Evolutionary conservation across 2,888 invertebrate genomes (phyloP), one percentile per base, ranked within the genome.

Genomic region (Campoplex nolae): DNA sequence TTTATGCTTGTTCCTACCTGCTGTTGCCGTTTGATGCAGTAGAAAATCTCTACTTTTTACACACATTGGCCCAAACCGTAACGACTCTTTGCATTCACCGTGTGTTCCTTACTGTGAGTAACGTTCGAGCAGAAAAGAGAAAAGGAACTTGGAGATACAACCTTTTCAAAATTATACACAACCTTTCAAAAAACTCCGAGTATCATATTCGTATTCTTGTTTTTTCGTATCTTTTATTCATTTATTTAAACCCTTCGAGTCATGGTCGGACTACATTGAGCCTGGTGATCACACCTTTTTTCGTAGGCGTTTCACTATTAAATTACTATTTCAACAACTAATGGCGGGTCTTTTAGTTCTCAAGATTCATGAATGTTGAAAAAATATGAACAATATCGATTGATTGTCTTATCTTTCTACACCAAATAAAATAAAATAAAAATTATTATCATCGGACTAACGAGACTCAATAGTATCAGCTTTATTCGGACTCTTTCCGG

Each of bases 11-110:
- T 45, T 28, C 51, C 48, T 51, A 70, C n/a, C 68, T 35, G 68
- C 82, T 75, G 75, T 77, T 75, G 58, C 68, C 75, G 68, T 82
- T 75, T 82, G 68, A 75, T 75, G 82, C 75, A 75, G 45, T 38
- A 35, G n/a, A 75, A 70, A 82, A 75, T 82, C 45, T 82, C 56
- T 68, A 75, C 68, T 56, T 42, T 75, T 70, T 45, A 23, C 58
- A 32, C 45, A 75, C 56, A 68, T 67, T 81, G 51, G 71, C 28
- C 56, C 56, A 42, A n/a, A 73, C 51, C 56, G 73, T 65, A 51
- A 38, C 45, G 71, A 62, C 74, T 74, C 65, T 67, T 74, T 56
- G 74, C 54, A 45, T 74, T 67, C 13, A 28, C 42, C 42, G 67
- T 42, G 28, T 68, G 48, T 9, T 51, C 51, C n/a, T 13, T 18